Evolutionary conservation across 2,888 invertebrate genomes (phyloP).

Genomic region (Axea sp.): DNA sequence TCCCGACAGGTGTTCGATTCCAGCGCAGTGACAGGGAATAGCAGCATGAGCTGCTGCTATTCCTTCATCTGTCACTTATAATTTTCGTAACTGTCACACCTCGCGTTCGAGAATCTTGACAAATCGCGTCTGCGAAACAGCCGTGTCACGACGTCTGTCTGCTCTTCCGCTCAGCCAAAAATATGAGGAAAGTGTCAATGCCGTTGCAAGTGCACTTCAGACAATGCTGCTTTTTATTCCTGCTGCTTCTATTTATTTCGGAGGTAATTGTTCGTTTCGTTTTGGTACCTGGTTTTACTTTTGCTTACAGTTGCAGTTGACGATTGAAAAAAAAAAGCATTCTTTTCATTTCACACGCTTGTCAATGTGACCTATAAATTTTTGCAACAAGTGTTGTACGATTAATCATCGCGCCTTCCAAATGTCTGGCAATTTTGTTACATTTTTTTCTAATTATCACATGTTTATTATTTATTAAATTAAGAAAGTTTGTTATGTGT

Average conservation of each 20-base stretch:
- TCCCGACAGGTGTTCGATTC: constrained; percentile 27
- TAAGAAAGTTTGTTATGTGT: too few relatives aligned
- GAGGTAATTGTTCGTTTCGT: constrained; percentile 14
- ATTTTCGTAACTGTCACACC: neutral
- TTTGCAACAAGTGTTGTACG: constrained; percentile 47
- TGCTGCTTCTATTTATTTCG: constrained; percentile 27
- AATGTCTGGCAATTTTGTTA: too few relatives aligned
- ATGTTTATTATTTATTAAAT: too few relatives aligned
- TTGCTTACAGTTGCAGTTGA: neutral
- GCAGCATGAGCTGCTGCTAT: constrained; percentile 42
- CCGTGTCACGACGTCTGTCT: neutral
- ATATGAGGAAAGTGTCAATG: constrained; percentile 4
- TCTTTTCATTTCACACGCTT: neutral
- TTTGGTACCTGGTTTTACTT: neutral
- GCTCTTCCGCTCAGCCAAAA: neutral
- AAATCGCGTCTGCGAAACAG: neutral
- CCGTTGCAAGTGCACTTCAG: neutral
- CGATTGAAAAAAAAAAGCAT: neutral
- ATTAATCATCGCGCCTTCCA: neutral
- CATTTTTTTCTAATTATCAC: neutral
- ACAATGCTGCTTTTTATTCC: constrained; percentile 16
- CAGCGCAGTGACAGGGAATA: constrained; percentile 30
- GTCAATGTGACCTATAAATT: constrained; percentile 19
- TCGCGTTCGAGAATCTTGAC: neutral
- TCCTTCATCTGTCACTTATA: constrained; percentile 14